Percentiles rank a stretch among this genome's conserved stretches.
These are phyloP conservation scores for Choloepus didactylus DNA, from an alignment of 2,797 vertebrate species.

Conservation along the genomic window DNA sequence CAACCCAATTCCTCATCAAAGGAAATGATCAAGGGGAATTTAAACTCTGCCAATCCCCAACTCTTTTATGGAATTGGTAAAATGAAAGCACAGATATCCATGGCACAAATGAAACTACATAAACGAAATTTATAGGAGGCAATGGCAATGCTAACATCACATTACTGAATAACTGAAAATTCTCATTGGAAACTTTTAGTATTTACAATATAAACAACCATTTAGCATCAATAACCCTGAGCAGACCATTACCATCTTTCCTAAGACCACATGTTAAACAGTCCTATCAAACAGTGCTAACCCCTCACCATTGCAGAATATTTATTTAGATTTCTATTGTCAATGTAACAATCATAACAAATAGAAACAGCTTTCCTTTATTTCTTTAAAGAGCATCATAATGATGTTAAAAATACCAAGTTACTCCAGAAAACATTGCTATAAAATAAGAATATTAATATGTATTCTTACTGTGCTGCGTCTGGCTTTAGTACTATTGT, in stretches of 20 bases:
- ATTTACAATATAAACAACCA: neutral
- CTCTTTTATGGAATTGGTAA: neutral
- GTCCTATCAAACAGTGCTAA: neutral
- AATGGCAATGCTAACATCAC: neutral
- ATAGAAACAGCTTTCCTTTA: neutral
- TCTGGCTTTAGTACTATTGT: neutral
- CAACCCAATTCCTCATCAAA: neutral
- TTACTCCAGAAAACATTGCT: neutral
- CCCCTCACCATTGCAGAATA: neutral
- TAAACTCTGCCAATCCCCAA: neutral
- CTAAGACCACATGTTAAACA: rapidly evolving
- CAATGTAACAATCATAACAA: neutral
- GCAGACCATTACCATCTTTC: neutral
- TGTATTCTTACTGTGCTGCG: neutral
- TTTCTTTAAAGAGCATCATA: neutral
- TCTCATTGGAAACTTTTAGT: neutral
- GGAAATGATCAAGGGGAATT: neutral
- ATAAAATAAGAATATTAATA: neutral
- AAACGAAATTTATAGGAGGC: neutral
- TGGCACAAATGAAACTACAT: neutral
- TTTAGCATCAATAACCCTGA: neutral
- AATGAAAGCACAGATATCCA: neutral
- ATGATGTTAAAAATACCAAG: too few species aligned
- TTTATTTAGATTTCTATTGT: neutral
- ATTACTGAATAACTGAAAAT: neutral